Evolutionary conservation across 2,888 invertebrate genomes (phyloP).

Genomic region (Colostygia pectinataria): DNA sequence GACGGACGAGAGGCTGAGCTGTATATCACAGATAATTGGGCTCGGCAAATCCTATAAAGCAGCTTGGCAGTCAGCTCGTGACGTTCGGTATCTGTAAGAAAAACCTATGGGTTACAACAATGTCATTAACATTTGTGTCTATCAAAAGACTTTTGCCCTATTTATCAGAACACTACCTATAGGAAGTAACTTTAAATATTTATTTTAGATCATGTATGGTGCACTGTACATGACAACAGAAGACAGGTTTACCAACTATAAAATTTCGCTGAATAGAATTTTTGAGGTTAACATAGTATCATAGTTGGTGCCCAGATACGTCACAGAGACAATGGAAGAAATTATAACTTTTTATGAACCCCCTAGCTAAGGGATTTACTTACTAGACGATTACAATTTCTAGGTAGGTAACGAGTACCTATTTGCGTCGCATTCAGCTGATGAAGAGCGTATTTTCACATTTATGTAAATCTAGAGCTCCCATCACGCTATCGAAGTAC

Average conservation of each 20-base stretch:
- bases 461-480: constrained; percentile 35
- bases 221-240: too few species aligned
- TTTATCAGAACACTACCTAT: too few species aligned
- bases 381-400: not conserved
- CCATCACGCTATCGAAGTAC: constrained; percentile 19
- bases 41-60: constrained; percentile 80
- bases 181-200: too few species aligned
- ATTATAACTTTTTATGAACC: not conserved
- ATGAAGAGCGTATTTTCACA: constrained; percentile 46
- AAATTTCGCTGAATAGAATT: constrained; percentile 20
- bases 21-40: constrained; percentile 84
- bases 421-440: constrained; percentile 56
- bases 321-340: constrained; percentile 25
- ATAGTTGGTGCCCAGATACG: constrained; percentile 37
- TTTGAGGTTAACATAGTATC: constrained; percentile 75
- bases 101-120: constrained; percentile 7
- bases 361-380: not conserved
- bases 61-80: constrained; percentile 79
- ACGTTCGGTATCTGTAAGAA: constrained; percentile 67
- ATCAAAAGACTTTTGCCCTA: too few species aligned
- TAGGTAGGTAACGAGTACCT: constrained; percentile 23
- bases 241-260: too few species aligned
- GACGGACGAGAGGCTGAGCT: constrained; percentile 84
- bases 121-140: not conserved
- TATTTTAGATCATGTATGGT: not conserved